A percentile compares a stretch with the other conserved stretches of the same genome.
Conservation (phyloP, 2,888 invertebrate species). For the Rhamnusium bicolor region DNA sequence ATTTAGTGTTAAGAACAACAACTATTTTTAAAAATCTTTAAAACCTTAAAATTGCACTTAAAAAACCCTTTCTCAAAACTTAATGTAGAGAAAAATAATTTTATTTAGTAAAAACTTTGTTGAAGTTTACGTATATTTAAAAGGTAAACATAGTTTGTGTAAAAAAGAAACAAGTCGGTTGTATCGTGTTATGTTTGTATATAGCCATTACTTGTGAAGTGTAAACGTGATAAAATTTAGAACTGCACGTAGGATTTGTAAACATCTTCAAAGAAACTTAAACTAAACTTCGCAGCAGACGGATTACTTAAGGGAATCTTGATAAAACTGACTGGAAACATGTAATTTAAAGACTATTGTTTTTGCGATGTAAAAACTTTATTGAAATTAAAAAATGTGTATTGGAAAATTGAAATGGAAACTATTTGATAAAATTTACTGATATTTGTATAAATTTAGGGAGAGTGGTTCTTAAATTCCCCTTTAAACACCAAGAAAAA, state of each 20-base stretch:
- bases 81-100: slow-evolving; percentile 7
- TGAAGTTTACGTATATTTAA: slow-evolving; percentile 31
- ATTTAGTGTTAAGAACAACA: no score
- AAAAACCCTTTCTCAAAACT: neutral
- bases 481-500: no score
- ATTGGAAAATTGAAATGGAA: no score
- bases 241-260: slow-evolving; percentile 44
- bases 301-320: neutral
- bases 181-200: slow-evolving; percentile 42
- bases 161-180: slow-evolving; percentile 34
- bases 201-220: slow-evolving; percentile 49
- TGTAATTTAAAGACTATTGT: no score
- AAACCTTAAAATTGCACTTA: neutral
- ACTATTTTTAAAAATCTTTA: no score
- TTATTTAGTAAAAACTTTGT: slow-evolving; percentile 16
- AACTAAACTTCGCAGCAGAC: slow-evolving; percentile 18
- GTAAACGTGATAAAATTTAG: slow-evolving; percentile 53
- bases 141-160: slow-evolving; percentile 19
- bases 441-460: no score
- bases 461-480: no score
- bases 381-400: no score
- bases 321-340: neutral
- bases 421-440: no score
- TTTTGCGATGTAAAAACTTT: no score
- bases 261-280: slow-evolving; percentile 29